Evolutionary conservation across 2,888 invertebrate species (phyloP), one percentile per base, ranked within the genome.

Genomic region (Sinelater perroti): DNA sequence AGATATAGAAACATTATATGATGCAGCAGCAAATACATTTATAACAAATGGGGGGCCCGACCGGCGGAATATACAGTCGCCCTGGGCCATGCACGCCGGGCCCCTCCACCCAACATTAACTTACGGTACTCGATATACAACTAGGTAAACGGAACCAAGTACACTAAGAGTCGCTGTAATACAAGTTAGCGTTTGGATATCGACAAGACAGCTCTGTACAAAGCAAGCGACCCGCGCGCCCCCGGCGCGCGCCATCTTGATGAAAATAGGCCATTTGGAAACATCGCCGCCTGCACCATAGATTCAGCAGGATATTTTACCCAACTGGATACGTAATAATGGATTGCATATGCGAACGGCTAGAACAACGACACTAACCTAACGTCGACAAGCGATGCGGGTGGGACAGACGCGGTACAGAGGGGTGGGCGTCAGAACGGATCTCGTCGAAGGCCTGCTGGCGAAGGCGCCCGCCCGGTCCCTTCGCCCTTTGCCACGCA

Each of bases 221-320:
- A 72, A 73, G 72, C 71, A 71, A 72, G 71, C 71, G 69, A 71
- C 71, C 71, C 69, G 70, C 69, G 46, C 38, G 47, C 38, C 56
- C 47, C 40, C 26, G 45, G 69, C 67, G 65, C 68, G 68, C 70
- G 65, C 68, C 69, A 65, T 70, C 65, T 67, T 69, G 71, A 69
- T 72, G 71, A 72, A 61, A 57, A 74, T 76, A 76, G 76, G 76
- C 76, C 76, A 73, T 75, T 73, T 75, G 76, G 76, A 76, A 76
- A 76, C 76, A 75, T 75, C 74, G 72, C 75, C 74, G 74, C 74
- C 73, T 75, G 76, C 75, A 76, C 76, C 76, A 73, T 74, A 71
- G 76, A 76, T 76, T 76, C 76, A 76, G 76, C 75, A 72, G 74
- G 73, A 69, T 62, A 64, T 69, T 62, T 68, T 63, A 71, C 70